Evolutionary conservation across 2,797 vertebrate species (phyloP).

Genomic region (Phyllotis vaccarum): DNA sequence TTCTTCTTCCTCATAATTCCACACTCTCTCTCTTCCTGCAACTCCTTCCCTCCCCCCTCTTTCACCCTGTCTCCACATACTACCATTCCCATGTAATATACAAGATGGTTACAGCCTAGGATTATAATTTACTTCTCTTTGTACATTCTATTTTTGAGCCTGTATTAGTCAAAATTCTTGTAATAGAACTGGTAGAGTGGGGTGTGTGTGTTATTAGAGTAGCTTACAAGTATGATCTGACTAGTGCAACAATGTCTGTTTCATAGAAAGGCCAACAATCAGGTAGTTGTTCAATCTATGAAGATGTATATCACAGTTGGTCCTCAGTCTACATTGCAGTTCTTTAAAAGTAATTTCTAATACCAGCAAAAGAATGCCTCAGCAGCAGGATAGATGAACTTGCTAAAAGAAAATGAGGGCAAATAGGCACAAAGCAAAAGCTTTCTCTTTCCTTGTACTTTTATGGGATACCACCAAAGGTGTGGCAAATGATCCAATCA

Average conservation of each 20-base stretch:
- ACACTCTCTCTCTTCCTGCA: background rate
- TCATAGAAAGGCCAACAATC: background rate
- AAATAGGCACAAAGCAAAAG: background rate
- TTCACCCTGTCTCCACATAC: background rate
- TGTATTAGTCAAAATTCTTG: background rate
- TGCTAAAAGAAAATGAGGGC: background rate
- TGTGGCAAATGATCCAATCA: background rate
- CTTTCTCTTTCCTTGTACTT: background rate
- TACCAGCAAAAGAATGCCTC: background rate
- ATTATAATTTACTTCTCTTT: slow-evolving; percentile 10
- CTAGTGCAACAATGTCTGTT: background rate
- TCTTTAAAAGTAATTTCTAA: background rate
- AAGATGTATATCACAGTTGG: background rate
- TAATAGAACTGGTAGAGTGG: background rate
- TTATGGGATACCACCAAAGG: background rate
- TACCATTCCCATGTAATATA: background rate
- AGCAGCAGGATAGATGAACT: background rate
- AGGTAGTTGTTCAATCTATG: background rate
- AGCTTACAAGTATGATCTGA: background rate
- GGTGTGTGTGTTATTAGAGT: background rate
- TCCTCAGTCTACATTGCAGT: background rate
- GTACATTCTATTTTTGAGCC: background rate
- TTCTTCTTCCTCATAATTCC: background rate
- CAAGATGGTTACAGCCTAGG: background rate
- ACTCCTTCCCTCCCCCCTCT: background rate